Evolutionary conservation across 1,140 invertebrate genomes (phyloP), one percentile per base, ranked within the genome.

Genomic region (Thaumatotibia leucotreta): DNA sequence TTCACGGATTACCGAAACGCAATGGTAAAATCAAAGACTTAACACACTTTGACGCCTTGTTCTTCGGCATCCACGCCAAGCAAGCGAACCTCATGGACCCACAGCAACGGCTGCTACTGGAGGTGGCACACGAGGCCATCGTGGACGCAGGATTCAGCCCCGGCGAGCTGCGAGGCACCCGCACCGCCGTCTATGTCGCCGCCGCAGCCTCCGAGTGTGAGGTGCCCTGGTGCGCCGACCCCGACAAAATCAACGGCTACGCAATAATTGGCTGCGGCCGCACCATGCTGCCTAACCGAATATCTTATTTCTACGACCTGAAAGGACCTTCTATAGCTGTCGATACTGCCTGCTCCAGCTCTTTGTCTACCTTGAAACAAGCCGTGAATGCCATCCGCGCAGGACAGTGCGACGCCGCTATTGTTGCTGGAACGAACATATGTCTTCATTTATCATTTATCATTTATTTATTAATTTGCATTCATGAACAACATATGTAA

Each of bases 11-110:
- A 45, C 98, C 98, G 10, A 92, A 93, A 50, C 93, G 98, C 68
- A 95, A 94, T 77, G 98, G 98, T 50, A 98, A 98, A 92, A 78
- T 99, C 0, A 98, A 98, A 87, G 95, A 98, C 70, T 75, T 99
- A 33, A 88, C 92, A 32, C 94, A 95, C 74, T 99, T 99, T 80
- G 98, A 99, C 85, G 96, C 97, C 2, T 93, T 95, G n/a, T 98
- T 98, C 87, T 99, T 99, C 91, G 96, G 97, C 35, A 97, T 99
- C 3, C 96, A 98, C 83, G 95, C 95, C 0, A 98, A 98, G 91
- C 97, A 99, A 86, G 98, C 98, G 0, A 93, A 98, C 76, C 93
- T 94, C 32, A 99, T 99, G 98, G 98, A 99, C 86, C 98, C 98
- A 3, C 97, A 99, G 87, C 91, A 99, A 32, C 92, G 98, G 70